phyloP scores from a whole-genome alignment of 2,113 vertebrate genomes.

The Triplophysa siluroides region DNA sequence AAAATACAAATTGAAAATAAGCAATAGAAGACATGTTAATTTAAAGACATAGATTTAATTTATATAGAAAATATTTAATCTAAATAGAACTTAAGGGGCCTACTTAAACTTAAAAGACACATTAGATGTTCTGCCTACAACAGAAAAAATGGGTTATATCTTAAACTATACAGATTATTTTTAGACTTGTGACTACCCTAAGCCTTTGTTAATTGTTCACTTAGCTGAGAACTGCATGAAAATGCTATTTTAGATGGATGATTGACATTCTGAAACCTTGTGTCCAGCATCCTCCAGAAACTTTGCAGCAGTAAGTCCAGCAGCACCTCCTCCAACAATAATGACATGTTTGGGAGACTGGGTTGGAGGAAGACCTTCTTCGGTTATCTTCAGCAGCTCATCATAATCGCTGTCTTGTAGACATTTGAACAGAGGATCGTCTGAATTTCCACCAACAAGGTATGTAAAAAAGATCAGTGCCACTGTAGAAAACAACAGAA shows the following conservation, averaged over 20 bases:
- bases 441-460: slow-evolving; percentile 49
- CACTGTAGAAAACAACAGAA: slow-evolving; percentile 52
- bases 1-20: too few species aligned
- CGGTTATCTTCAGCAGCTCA: slow-evolving; percentile 72
- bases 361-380: slow-evolving; percentile 72
- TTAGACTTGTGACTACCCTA: too few species aligned
- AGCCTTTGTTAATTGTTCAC: too few species aligned
- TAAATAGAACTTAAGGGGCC: too few species aligned
- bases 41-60: too few species aligned
- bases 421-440: slow-evolving; percentile 74
- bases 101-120: too few species aligned
- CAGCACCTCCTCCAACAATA: slow-evolving; percentile 79
- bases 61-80: too few species aligned
- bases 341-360: slow-evolving; percentile 68
- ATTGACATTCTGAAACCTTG: slow-evolving; percentile 67
- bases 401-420: slow-evolving; percentile 78
- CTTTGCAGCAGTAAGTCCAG: slow-evolving; percentile 82
- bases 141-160: too few species aligned
- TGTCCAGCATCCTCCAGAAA: slow-evolving; percentile 80
- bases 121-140: too few species aligned
- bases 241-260: neutral
- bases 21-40: too few species aligned
- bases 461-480: slow-evolving; percentile 55
- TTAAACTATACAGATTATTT: too few species aligned
- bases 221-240: neutral